Conservation (phyloP, 1,140 invertebrate species). For the Trichogramma pretiosum region DNA sequence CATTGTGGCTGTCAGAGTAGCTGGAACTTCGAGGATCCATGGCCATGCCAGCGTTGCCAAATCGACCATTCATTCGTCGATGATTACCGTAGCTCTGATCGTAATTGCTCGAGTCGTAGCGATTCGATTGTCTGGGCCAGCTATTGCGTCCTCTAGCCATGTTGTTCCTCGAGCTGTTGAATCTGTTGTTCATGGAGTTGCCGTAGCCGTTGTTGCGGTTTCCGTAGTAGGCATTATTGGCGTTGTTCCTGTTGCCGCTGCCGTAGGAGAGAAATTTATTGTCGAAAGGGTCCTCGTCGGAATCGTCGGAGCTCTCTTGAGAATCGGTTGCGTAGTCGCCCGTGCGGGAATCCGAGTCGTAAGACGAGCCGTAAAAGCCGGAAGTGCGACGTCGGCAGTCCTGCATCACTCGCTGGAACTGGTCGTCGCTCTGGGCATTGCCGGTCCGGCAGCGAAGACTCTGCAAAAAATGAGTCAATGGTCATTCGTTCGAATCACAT, state of each 20-base stretch:
- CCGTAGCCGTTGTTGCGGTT: not conserved
- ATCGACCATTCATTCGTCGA: no score
- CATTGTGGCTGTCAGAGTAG: no score
- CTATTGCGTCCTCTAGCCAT: not conserved
- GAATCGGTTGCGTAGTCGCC: constrained; percentile 24
- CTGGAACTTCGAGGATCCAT: constrained; percentile 5
- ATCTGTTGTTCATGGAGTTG: constrained; percentile 1
- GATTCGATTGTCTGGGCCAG: no score
- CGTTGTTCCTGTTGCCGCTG: constrained; percentile 18
- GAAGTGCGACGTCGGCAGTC: constrained; percentile 28
- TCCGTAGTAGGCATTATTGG: constrained; percentile 8
- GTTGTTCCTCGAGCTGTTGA: not conserved
- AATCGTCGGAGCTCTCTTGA: constrained; percentile 25
- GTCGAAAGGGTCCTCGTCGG: constrained; percentile 29
- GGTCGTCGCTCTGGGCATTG: constrained; percentile 30
- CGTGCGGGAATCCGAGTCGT: constrained; percentile 5
- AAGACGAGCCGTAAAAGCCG: no score
- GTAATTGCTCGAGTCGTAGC: no score
- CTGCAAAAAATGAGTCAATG: no score
- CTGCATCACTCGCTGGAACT: constrained; percentile 32
- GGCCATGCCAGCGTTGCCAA: no score
- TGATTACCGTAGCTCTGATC: no score
- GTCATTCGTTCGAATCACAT: no score
- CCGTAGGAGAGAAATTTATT: constrained; percentile 23
- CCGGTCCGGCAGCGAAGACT: constrained; percentile 33